These are phyloP conservation scores for Trichoplusia ni DNA, from an alignment of 1,140 invertebrate species.

Conservation along the genomic window DNA sequence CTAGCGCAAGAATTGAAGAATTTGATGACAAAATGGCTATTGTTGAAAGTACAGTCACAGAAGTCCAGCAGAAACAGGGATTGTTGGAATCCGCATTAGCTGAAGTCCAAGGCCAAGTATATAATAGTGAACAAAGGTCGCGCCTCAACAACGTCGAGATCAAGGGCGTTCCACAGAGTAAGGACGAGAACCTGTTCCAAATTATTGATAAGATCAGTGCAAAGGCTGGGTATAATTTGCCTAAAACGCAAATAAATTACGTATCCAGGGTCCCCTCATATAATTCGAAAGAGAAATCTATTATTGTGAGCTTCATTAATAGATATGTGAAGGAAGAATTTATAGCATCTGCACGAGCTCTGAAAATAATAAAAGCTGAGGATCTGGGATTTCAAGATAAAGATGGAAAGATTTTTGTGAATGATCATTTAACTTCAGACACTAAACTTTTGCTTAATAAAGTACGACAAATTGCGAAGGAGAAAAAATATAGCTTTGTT, in stretches of 20 bases:
- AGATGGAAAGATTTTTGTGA: slow-evolving; percentile 22
- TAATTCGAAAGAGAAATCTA: slow-evolving; percentile 31
- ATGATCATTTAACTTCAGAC: slow-evolving; percentile 31
- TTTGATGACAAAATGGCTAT: background rate
- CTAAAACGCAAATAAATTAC: slow-evolving; percentile 30
- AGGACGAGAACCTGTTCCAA: slow-evolving; percentile 28
- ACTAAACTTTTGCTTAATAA: slow-evolving; percentile 30
- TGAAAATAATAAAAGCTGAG: slow-evolving; percentile 3
- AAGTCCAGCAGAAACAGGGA: background rate
- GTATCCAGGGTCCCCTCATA: slow-evolving; percentile 22
- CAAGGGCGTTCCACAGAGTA: slow-evolving; percentile 29
- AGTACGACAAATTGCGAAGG: slow-evolving; percentile 19
- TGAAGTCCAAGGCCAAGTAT: background rate
- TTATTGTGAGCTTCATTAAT: slow-evolving; percentile 35
- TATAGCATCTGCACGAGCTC: slow-evolving; percentile 23
- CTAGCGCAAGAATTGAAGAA: background rate
- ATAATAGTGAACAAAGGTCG: background rate
- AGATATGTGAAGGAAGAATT: slow-evolving; percentile 38
- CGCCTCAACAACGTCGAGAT: slow-evolving; percentile 33
- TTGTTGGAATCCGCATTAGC: background rate
- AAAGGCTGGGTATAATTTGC: background rate
- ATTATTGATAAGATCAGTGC: slow-evolving; percentile 13
- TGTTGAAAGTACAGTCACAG: background rate
- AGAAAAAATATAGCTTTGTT: slow-evolving; percentile 13
- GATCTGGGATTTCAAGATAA: slow-evolving; percentile 28